phyloP scores from a whole-genome alignment of 2,888 invertebrate species.

The Drosophila austrosaltans region DNA sequence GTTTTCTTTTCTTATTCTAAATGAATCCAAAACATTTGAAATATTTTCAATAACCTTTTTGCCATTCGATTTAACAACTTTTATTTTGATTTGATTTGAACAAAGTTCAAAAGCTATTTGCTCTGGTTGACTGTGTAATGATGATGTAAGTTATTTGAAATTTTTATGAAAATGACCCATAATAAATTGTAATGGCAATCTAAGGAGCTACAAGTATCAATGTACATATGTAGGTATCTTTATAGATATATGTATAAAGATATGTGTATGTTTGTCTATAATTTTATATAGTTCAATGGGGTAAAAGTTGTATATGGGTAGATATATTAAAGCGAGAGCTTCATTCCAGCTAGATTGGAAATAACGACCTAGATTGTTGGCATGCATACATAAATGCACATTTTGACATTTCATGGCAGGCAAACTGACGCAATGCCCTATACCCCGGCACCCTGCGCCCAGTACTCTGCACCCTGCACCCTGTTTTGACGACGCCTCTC shows the following conservation, averaged over 20 bases:
- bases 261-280: too few species aligned
- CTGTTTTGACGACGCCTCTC: background rate
- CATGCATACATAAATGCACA: conserved; percentile 40
- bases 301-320: background rate
- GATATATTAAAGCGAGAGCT: conserved; percentile 6
- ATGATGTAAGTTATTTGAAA: background rate
- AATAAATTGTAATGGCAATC: background rate
- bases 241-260: background rate
- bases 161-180: background rate
- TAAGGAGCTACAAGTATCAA: background rate
- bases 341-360: conserved; percentile 20
- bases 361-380: conserved; percentile 39
- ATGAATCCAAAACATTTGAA: too few species aligned
- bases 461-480: background rate
- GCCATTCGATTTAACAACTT: too few species aligned
- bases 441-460: background rate
- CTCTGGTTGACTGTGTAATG: too few species aligned
- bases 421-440: conserved; percentile 41
- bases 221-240: background rate
- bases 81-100: too few species aligned
- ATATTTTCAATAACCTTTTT: too few species aligned
- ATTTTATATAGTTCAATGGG: background rate
- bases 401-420: conserved; percentile 43
- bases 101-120: too few species aligned
- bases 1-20: too few species aligned